These are phyloP conservation scores for Sturnira hondurensis DNA, from an alignment of 2,113 vertebrate species.

Conservation along the genomic window DNA sequence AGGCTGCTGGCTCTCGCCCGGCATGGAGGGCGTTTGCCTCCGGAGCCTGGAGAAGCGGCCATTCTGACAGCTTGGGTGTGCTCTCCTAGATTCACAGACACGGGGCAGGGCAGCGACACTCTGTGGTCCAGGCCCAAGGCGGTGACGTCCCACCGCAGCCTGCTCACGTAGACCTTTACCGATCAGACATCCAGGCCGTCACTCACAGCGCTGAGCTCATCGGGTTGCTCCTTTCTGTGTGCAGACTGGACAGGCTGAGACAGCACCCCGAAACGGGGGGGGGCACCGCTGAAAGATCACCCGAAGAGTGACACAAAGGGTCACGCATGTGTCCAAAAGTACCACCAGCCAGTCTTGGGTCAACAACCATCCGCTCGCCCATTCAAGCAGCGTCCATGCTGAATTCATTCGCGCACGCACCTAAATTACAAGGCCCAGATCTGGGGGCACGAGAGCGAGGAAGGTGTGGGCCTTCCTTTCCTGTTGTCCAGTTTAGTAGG, in stretches of 20 bases:
- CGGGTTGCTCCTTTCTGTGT: too few species aligned
- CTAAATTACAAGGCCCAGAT: neutral
- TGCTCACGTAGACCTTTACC: too few species aligned
- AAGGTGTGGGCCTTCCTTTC: neutral
- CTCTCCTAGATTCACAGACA: neutral
- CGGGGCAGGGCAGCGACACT: neutral
- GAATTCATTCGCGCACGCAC: neutral
- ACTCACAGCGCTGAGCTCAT: neutral
- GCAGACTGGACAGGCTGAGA: neutral
- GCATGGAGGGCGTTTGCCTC: neutral
- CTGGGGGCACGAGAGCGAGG: neutral
- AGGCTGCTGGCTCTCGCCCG: neutral
- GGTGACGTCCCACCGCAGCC: neutral
- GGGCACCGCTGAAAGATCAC: neutral
- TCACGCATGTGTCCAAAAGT: neutral
- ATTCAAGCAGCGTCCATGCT: neutral
- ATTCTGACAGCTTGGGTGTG: too few species aligned
- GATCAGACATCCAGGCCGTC: neutral
- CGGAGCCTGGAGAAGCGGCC: neutral
- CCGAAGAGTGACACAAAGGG: neutral
- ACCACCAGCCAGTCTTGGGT: neutral
- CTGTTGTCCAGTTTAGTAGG: neutral
- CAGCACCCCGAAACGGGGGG: neutral
- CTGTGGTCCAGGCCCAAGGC: neutral
- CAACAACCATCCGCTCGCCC: neutral